phyloP scores from a whole-genome alignment of 2,888 invertebrate species.

The Drosophila emarginata region DNA sequence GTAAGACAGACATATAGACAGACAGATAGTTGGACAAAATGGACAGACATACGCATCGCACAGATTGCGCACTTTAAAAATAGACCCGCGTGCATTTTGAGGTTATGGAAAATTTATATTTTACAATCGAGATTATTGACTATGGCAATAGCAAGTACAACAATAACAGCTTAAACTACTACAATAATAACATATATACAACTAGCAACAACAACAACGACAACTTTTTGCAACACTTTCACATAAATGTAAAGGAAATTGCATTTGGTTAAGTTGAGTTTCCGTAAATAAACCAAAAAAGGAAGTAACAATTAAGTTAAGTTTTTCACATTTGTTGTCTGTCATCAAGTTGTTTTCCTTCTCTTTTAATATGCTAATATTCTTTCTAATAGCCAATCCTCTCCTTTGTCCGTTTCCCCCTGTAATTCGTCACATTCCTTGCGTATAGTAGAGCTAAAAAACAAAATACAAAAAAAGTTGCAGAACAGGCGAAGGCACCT shows the following conservation, averaged over 20 bases:
- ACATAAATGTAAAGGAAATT: conserved; percentile 11
- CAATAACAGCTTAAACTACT: conserved; percentile 54
- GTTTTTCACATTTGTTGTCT: conserved; percentile 18
- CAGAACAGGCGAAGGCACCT: conserved; percentile 71
- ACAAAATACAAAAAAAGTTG: conserved; percentile 46
- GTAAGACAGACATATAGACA: conserved; percentile 25
- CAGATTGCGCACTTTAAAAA: conserved; percentile 68
- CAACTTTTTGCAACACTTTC: conserved; percentile 15
- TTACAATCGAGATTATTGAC: conserved; percentile 50
- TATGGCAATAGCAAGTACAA: conserved; percentile 32
- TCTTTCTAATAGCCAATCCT: conserved; percentile 7
- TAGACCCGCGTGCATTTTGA: conserved; percentile 55
- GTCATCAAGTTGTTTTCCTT: conserved; percentile 11
- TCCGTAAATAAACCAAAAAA: conserved; percentile 47
- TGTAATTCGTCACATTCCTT: conserved; percentile 59
- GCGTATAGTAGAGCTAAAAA: conserved; percentile 55
- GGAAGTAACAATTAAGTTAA: conserved; percentile 40
- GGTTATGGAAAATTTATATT: conserved; percentile 67
- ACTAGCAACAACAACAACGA: too few species aligned
- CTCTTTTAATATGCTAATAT: conserved; percentile 8
- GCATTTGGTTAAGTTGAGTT: conserved; percentile 44
- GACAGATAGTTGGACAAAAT: conserved; percentile 9
- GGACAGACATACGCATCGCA: conserved; percentile 45
- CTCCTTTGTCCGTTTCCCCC: conserved; percentile 3
- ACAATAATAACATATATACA: conserved; percentile 41